A percentile compares a stretch with the other conserved stretches of the same genome.
Conservation (phyloP, 1,140 invertebrate species). For the Pseudomyrmex sp. region DNA sequence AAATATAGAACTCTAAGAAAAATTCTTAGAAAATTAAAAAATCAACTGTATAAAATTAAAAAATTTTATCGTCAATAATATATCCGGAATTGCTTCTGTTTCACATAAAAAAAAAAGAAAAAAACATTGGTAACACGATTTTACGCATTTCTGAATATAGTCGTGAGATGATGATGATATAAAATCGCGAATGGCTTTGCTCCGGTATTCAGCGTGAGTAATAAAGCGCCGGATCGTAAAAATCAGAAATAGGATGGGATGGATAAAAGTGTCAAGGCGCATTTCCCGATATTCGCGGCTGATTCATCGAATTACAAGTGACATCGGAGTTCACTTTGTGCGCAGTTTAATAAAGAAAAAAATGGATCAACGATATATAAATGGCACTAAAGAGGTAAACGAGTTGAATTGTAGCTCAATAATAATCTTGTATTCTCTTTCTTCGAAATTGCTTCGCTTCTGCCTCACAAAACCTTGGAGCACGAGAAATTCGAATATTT, state of each 20-base stretch:
- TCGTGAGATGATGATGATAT: not conserved
- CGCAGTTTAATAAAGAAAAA: not conserved
- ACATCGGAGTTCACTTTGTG: not conserved
- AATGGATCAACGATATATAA: no score
- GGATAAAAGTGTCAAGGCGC: conserved; percentile 40
- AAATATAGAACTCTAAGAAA: no score
- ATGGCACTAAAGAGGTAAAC: no score
- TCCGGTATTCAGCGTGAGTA: conserved; percentile 22
- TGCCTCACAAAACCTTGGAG: not conserved
- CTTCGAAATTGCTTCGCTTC: not conserved
- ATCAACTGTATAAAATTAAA: no score
- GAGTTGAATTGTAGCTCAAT: not conserved
- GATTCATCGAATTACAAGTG: conserved; percentile 12
- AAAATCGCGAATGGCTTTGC: conserved; percentile 9
- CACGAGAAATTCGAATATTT: not conserved
- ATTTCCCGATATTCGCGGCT: conserved; percentile 15
- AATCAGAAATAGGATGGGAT: conserved; percentile 55
- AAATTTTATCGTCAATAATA: not conserved
- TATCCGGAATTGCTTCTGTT: not conserved
- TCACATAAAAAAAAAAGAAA: no score
- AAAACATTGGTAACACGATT: not conserved
- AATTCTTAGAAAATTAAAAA: no score
- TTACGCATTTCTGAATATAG: not conserved
- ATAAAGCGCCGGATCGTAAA: conserved; percentile 56
- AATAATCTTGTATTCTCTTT: not conserved